Conservation (phyloP, 2,113 vertebrate genomes). For the Guaruba guarouba region DNA sequence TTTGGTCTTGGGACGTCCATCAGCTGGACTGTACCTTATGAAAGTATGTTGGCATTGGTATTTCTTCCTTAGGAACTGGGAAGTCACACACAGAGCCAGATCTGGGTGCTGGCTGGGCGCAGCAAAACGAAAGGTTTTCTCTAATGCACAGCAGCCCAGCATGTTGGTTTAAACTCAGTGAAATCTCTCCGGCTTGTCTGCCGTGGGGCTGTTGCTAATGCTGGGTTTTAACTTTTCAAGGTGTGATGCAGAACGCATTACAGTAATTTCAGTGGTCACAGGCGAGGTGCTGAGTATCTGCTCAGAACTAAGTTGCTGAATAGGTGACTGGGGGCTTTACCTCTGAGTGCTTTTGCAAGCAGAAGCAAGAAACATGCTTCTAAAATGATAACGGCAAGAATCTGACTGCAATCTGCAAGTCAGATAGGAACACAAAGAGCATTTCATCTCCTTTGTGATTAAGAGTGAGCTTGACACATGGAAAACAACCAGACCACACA, state of each 20-base stretch:
- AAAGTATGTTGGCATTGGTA: not conserved
- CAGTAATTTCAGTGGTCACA: not conserved
- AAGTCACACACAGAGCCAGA: not conserved
- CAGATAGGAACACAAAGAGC: conserved; percentile 42
- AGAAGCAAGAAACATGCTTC: not conserved
- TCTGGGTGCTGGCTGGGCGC: not conserved
- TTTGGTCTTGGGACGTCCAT: not conserved
- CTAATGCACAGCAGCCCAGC: not conserved
- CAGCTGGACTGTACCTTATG: not conserved
- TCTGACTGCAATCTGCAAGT: conserved; percentile 29
- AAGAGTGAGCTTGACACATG: conserved; percentile 28
- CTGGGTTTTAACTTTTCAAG: not conserved
- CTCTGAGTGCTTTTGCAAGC: not conserved
- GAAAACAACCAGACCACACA: conserved; percentile 51
- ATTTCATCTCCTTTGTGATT: conserved; percentile 44
- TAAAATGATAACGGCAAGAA: not conserved
- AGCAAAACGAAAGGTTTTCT: not conserved
- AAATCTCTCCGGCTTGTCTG: not conserved
- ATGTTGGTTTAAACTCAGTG: not conserved
- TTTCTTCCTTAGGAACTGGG: not conserved
- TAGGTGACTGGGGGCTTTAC: not conserved
- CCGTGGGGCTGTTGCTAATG: not conserved
- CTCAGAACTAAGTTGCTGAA: not conserved
- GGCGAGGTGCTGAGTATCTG: not conserved
- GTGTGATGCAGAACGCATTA: not conserved